Percentiles rank a stretch among this genome's conserved stretches.
phyloP scores from a whole-genome alignment of 2,888 invertebrate species.

The Linnaemya vulpina region DNA sequence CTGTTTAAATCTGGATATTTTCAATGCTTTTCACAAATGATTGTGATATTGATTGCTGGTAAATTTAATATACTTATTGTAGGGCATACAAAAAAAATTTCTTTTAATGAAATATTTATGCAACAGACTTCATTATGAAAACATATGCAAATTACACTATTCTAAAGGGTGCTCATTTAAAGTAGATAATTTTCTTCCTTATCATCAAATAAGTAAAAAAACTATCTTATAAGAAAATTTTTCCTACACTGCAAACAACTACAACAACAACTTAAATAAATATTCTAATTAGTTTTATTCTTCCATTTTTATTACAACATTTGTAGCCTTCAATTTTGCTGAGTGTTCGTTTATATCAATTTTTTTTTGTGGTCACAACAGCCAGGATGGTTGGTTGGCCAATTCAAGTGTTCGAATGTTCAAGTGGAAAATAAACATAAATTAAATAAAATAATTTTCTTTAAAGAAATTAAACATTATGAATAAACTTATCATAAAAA shows the following conservation, averaged over 20 bases:
- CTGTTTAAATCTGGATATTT: too few species aligned
- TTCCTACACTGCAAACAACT: slow-evolving; percentile 47
- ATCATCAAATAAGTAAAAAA: slow-evolving; percentile 23
- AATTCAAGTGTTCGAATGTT: slow-evolving; percentile 68
- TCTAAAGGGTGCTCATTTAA: slow-evolving; percentile 39
- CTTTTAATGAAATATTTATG: slow-evolving; percentile 29
- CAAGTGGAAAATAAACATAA: slow-evolving; percentile 68
- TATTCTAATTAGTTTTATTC: slow-evolving; percentile 66
- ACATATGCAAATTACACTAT: slow-evolving; percentile 16
- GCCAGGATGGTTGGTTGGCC: not conserved
- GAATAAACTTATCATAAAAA: slow-evolving; percentile 3
- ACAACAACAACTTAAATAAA: slow-evolving; percentile 23
- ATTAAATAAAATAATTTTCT: slow-evolving; percentile 52
- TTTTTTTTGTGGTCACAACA: not conserved
- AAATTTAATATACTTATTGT: not conserved
- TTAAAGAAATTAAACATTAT: slow-evolving; percentile 21
- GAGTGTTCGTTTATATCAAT: slow-evolving; percentile 9
- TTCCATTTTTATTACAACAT: not conserved
- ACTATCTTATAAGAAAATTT: slow-evolving; percentile 19
- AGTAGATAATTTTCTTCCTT: slow-evolving; percentile 18
- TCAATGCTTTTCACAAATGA: too few species aligned
- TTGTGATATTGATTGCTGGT: too few species aligned
- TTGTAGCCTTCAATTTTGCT: slow-evolving; percentile 24
- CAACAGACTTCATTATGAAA: slow-evolving; percentile 21
- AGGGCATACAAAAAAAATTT: not conserved